phyloP scores from a whole-genome alignment of 2,888 invertebrate genomes.

The Hesperia comma region DNA sequence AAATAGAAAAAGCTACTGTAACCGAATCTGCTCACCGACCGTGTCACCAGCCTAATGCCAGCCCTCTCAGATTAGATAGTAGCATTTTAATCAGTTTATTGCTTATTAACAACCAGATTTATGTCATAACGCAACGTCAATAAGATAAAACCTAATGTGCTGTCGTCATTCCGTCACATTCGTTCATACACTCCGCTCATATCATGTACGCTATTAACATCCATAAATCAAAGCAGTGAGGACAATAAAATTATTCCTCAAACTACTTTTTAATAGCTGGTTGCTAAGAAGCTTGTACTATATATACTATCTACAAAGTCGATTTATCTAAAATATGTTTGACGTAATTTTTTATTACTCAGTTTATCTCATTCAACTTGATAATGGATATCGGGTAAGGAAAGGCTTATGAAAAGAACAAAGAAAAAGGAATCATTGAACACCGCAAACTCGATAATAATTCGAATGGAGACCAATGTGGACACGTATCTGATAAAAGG shows the following conservation, averaged over 20 bases:
- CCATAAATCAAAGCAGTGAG: conserved; percentile 17
- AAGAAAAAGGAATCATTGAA: no score
- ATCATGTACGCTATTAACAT: conserved; percentile 17
- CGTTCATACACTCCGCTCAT: conserved; percentile 5
- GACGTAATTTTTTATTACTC: not conserved
- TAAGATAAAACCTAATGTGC: conserved; percentile 43
- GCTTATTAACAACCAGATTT: conserved; percentile 45
- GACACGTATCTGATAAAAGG: no score
- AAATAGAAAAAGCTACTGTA: conserved; percentile 7
- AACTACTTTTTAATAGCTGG: not conserved
- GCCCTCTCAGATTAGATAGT: conserved; percentile 25
- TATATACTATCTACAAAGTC: no score
- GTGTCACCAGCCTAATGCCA: conserved; percentile 12
- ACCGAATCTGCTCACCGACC: conserved; percentile 10
- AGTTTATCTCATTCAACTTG: no score
- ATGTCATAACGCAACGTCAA: conserved; percentile 45
- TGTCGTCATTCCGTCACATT: conserved; percentile 37
- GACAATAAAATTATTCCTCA: conserved; percentile 6
- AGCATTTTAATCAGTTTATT: conserved; percentile 45
- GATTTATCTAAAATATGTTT: no score
- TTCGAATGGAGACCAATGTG: no score
- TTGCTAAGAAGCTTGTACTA: no score
- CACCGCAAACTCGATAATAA: no score
- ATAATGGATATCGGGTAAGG: no score
- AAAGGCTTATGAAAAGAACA: no score